Percentiles rank a stretch among this genome's conserved stretches.
Conservation (phyloP, 1,140 invertebrate species). For the Gonatopus flavifemur region DNA sequence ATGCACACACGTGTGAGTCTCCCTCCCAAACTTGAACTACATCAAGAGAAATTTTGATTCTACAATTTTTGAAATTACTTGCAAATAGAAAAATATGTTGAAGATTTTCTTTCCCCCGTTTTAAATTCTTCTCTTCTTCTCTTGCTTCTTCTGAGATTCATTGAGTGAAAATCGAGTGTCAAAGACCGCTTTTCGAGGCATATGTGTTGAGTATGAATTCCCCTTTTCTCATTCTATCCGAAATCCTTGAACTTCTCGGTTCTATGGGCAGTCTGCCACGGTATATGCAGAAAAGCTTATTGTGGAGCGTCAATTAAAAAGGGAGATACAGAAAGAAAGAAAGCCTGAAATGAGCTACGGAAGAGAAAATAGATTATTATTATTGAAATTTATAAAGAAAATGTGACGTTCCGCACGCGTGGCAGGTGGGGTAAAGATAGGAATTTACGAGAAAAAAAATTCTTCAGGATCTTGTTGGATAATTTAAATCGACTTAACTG, state of each 20-base stretch:
- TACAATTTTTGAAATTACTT: too few species aligned
- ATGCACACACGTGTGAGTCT: too few species aligned
- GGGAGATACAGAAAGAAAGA: not conserved
- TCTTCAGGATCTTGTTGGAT: slow-evolving; percentile 14
- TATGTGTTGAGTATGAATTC: slow-evolving; percentile 24
- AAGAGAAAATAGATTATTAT: too few species aligned
- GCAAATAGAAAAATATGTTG: too few species aligned
- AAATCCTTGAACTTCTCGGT: slow-evolving; percentile 15
- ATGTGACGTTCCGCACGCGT: slow-evolving; percentile 10
- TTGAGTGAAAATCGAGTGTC: slow-evolving; percentile 22
- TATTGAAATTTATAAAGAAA: not conserved
- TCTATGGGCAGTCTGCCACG: slow-evolving; percentile 9
- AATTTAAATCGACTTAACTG: slow-evolving; percentile 30
- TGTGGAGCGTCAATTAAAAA: slow-evolving; percentile 25
- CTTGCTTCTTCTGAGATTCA: slow-evolving; percentile 2
- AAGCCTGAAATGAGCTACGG: not conserved
- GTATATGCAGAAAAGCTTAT: slow-evolving; percentile 34
- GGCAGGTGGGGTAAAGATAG: not conserved
- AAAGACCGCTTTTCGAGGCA: slow-evolving; percentile 17
- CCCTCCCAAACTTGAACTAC: too few species aligned
- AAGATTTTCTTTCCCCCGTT: slow-evolving; percentile 1
- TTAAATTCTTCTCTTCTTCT: not conserved
- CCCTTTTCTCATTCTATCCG: slow-evolving; percentile 22
- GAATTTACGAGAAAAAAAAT: not conserved
- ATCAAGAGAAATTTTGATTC: too few species aligned